Base-by-base conservation (phyloP, 2,888 invertebrate species). In the Chydorus sphaericus region DNA sequence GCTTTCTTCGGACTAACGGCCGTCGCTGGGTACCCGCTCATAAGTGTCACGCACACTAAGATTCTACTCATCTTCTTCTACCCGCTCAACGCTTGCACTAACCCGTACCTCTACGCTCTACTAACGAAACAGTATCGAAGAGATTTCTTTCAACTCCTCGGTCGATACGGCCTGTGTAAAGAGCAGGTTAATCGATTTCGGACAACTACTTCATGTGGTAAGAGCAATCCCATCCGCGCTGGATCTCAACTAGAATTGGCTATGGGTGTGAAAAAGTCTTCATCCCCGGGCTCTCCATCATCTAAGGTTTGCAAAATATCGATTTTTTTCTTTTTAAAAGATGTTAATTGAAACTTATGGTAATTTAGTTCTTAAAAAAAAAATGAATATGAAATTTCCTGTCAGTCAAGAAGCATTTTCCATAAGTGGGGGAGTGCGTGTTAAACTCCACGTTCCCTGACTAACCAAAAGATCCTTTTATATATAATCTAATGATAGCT, bases 31-130 rank as follows among this genome's bases (percentile, higher is more conserved):
- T 80, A 77, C 62, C 88, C 91, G 0, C 70, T 91, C 59, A 88
- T 92, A 44, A 84, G 85, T 62, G 82, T 91, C 0, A 73, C 74
- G 36, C 71, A 73, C 58, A 72, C 76, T 7, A 77, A 77, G 64
- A 71, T 92, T 51, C 71, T 90, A 11, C 71, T 90, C 59, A 90
- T 92, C 8, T 89, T 92, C 68, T 89, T 92, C 67, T 88, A 91
- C 67, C 92, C 92, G 0, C 71, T 93, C 59, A 92, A 92, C 70
- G 85, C 90, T 1, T 90, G 89, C 67, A 88, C 91, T 37, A 91
- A 93, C 71, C 92, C 92, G 0, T 91, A 90, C 73, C 72, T 93
- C 3, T 93, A 92, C 69, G 91, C 89, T 18, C 85, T 92, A 62
- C 74, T 90, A 66, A 92, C 91, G 7, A 81, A 87, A 60, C 89